phyloP scores from a whole-genome alignment of 2,113 vertebrate genomes.

The Antechinus flavipes region DNA sequence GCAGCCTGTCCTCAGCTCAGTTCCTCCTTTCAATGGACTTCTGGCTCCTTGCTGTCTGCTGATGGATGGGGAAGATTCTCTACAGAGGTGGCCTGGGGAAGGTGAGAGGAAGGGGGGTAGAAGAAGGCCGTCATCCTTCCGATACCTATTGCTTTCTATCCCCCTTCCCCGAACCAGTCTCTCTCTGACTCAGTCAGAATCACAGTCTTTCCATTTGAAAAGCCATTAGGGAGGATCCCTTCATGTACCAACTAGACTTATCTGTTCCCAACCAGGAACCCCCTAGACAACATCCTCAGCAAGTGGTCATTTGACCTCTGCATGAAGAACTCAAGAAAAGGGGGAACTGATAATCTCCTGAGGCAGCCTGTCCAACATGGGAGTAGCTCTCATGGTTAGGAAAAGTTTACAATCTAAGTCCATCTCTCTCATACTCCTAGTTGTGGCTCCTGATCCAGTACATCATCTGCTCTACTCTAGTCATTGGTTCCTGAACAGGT shows the following conservation, averaged over 20 bases:
- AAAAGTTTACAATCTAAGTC: background rate
- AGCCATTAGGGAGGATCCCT: background rate
- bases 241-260: background rate
- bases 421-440: background rate
- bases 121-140: background rate
- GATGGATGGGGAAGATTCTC: slow-evolving; percentile 62
- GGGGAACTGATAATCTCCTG: background rate
- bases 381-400: background rate
- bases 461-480: background rate
- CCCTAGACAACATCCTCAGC: background rate
- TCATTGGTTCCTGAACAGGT: background rate
- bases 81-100: slow-evolving; percentile 22
- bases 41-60: slow-evolving; percentile 84
- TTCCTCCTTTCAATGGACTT: slow-evolving; percentile 74
- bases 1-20: slow-evolving; percentile 74
- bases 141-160: background rate
- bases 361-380: background rate
- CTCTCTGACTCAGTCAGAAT: background rate
- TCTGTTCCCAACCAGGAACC: background rate
- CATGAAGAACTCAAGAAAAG: background rate
- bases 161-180: background rate
- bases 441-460: background rate
- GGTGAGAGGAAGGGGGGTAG: background rate
- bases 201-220: background rate
- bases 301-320: background rate